Conservation (phyloP, 2,113 vertebrate species). For the Riparia riparia region DNA sequence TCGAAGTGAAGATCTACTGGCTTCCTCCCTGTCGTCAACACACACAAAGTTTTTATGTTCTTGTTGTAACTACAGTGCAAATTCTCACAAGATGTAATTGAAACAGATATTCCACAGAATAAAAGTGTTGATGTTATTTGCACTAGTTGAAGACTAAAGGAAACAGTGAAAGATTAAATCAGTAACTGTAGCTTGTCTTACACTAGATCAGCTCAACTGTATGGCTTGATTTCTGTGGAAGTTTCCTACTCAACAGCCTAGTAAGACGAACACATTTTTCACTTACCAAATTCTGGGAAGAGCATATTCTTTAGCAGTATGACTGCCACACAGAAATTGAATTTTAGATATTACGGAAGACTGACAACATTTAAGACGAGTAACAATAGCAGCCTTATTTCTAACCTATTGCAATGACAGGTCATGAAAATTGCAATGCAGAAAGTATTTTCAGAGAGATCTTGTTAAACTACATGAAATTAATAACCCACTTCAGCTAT, state of each 20-base stretch:
- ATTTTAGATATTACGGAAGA: background rate
- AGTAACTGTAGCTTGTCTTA: background rate
- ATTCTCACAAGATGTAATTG: background rate
- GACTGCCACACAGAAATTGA: background rate
- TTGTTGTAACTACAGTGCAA: background rate
- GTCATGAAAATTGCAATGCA: background rate
- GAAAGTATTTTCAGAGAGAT: conserved; percentile 1
- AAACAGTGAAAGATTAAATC: background rate
- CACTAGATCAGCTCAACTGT: background rate
- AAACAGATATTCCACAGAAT: background rate
- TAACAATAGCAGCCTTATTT: background rate
- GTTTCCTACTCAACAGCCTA: background rate
- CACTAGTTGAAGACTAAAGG: background rate
- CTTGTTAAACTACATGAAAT: background rate
- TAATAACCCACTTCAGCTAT: background rate
- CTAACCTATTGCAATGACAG: background rate
- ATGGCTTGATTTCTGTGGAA: background rate
- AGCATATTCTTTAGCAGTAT: background rate
- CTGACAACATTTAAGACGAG: background rate
- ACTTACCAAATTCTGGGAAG: background rate
- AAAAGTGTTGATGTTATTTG: background rate
- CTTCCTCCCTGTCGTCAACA: background rate
- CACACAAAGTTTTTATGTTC: background rate
- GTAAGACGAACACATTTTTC: background rate
- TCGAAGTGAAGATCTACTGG: background rate